Evolutionary conservation across 2,888 invertebrate genomes (phyloP).

Genomic region (Caenorhabditis sp.): DNA sequence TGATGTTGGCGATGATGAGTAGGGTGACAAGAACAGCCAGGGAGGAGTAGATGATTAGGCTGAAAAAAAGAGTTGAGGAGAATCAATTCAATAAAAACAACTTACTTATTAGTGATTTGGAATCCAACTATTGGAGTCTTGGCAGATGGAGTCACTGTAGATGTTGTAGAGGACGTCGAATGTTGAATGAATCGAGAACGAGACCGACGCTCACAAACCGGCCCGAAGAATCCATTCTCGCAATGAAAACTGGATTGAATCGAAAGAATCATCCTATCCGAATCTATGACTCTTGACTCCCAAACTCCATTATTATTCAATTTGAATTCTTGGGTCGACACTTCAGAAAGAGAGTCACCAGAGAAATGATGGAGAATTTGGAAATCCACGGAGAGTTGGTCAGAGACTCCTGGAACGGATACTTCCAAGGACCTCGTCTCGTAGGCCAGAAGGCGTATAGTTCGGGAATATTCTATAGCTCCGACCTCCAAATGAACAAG

Average conservation of each 20-base stretch:
- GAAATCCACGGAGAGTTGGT: slow-evolving; percentile 15
- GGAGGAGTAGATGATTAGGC: slow-evolving; percentile 36
- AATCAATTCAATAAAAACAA: not conserved
- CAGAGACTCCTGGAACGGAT: not conserved
- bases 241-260: slow-evolving; percentile 29
- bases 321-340: slow-evolving; percentile 2
- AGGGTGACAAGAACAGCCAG: slow-evolving; percentile 24
- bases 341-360: slow-evolving; percentile 22
- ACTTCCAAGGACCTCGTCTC: slow-evolving; percentile 22
- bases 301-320: slow-evolving; percentile 27
- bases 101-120: slow-evolving; percentile 39
- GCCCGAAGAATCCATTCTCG: slow-evolving; percentile 42
- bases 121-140: not conserved
- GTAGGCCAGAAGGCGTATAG: slow-evolving; percentile 42
- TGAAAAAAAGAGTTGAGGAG: too few relatives aligned
- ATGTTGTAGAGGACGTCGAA: not conserved
- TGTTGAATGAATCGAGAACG: too few relatives aligned
- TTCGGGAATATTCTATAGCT: slow-evolving; percentile 14
- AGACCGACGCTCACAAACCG: slow-evolving; percentile 22
- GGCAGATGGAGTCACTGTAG: not conserved
- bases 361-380: slow-evolving; percentile 42
- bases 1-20: slow-evolving; percentile 15
- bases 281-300: slow-evolving; percentile 27
- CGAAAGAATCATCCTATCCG: slow-evolving; percentile 27
- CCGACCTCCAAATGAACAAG: slow-evolving; percentile 33